Conservation (phyloP, 2,797 vertebrate species). For the Pseudocheirus occidentalis region DNA sequence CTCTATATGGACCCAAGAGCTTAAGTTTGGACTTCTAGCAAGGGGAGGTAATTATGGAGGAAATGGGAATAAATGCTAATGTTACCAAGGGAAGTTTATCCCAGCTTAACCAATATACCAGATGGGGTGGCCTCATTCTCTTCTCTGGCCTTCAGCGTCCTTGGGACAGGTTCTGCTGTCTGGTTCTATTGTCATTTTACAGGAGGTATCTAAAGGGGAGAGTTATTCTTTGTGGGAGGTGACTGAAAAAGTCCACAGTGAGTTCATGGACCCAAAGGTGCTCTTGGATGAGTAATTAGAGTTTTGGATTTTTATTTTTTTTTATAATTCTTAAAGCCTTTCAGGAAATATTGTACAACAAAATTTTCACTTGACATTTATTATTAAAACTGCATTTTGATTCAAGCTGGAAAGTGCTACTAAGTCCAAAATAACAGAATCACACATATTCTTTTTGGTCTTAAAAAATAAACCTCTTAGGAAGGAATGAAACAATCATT, state of each 20-base stretch:
- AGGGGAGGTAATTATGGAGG: neutral
- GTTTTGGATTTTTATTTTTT: neutral
- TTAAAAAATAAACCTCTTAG: neutral
- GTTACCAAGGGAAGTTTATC: neutral
- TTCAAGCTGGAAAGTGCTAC: neutral
- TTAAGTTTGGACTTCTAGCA: neutral
- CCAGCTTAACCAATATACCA: no score
- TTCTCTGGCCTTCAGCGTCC: neutral
- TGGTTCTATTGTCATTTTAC: neutral
- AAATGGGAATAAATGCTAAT: neutral
- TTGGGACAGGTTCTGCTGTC: neutral
- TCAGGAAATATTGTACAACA: neutral
- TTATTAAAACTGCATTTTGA: neutral
- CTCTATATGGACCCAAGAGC: neutral
- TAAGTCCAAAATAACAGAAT: neutral
- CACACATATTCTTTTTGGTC: neutral
- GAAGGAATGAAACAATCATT: neutral
- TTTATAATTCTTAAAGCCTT: neutral
- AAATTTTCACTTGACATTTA: neutral
- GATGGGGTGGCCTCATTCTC: neutral
- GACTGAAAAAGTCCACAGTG: neutral
- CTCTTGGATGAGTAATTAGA: neutral
- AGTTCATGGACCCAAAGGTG: neutral
- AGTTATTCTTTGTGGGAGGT: neutral
- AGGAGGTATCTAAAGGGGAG: neutral